Evolutionary conservation across 1,140 invertebrate species (phyloP).

Genomic region (Gerris buenoi): DNA sequence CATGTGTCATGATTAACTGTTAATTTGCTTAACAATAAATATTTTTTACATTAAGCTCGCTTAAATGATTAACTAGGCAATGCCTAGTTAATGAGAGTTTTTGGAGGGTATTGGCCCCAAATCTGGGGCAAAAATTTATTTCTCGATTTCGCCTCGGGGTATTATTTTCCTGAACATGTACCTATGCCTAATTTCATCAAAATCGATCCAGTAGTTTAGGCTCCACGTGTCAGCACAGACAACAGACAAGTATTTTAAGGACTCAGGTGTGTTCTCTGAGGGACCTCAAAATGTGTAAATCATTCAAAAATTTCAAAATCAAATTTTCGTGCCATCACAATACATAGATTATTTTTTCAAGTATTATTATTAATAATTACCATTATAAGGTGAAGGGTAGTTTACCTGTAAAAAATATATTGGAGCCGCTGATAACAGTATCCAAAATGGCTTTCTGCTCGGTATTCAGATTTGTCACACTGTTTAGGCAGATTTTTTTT

Average conservation of each 20-base stretch:
- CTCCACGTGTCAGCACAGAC: too few species aligned
- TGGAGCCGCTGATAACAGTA: conserved; percentile 56
- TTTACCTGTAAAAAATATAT: conserved; percentile 74
- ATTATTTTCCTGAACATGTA: too few species aligned
- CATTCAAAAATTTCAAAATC: too few species aligned
- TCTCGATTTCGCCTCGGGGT: too few species aligned
- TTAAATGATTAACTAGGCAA: too few species aligned
- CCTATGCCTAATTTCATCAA: too few species aligned
- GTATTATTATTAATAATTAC: neutral
- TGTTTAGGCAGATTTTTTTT: conserved; percentile 45
- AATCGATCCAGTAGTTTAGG: too few species aligned
- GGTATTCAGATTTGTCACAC: conserved; percentile 44
- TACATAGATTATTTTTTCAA: too few species aligned
- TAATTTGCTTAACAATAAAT: too few species aligned
- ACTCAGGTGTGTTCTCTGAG: neutral
- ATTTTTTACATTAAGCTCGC: too few species aligned
- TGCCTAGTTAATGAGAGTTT: neutral
- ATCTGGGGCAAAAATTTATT: too few species aligned
- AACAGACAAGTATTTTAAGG: neutral
- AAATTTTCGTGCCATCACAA: neutral
- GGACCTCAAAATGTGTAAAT: neutral
- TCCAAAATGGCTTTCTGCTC: conserved; percentile 69
- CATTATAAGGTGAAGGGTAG: conserved; percentile 1
- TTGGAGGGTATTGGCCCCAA: neutral
- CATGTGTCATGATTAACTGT: too few species aligned